Conservation (phyloP, 2,797 vertebrate genomes). For the Adelosebastes latens region DNA sequence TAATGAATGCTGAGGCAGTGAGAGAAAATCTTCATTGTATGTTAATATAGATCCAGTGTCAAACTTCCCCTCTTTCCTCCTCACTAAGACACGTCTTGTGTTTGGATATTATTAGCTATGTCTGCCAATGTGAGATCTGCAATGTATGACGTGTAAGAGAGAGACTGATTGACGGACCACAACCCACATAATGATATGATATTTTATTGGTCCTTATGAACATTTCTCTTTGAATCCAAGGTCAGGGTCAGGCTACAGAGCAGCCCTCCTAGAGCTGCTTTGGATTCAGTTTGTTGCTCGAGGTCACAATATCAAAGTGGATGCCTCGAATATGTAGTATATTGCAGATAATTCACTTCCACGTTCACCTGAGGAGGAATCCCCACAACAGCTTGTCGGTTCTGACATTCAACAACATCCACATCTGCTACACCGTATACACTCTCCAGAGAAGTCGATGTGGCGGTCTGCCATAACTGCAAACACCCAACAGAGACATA, state of each 20-base stretch:
- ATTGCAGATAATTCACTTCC: neutral
- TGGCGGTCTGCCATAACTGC: conserved; percentile 35
- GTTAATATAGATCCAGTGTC: conserved; percentile 22
- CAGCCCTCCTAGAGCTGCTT: neutral
- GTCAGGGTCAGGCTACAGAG: neutral
- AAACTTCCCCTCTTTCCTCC: neutral
- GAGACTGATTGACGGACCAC: neutral
- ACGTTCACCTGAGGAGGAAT: conserved; percentile 12
- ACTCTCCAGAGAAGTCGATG: conserved; percentile 15
- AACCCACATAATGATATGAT: conserved; percentile 1
- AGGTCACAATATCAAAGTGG: neutral
- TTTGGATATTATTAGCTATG: conserved; percentile 28
- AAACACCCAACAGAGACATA: conserved; percentile 30
- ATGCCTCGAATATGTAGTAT: neutral
- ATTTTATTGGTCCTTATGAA: conserved; percentile 20
- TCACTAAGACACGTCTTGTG: neutral
- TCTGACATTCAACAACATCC: conserved; percentile 18
- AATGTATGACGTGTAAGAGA: conserved; percentile 1
- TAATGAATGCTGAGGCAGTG: conserved; percentile 32
- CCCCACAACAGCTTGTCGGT: conserved; percentile 14
- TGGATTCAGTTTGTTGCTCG: neutral
- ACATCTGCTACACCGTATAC: conserved; percentile 8
- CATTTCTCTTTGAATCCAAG: neutral
- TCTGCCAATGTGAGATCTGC: conserved; percentile 11
- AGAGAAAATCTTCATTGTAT: conserved; percentile 21